Base-by-base conservation (phyloP, 2,113 vertebrate genomes). In the Leucopsar rothschildi region DNA sequence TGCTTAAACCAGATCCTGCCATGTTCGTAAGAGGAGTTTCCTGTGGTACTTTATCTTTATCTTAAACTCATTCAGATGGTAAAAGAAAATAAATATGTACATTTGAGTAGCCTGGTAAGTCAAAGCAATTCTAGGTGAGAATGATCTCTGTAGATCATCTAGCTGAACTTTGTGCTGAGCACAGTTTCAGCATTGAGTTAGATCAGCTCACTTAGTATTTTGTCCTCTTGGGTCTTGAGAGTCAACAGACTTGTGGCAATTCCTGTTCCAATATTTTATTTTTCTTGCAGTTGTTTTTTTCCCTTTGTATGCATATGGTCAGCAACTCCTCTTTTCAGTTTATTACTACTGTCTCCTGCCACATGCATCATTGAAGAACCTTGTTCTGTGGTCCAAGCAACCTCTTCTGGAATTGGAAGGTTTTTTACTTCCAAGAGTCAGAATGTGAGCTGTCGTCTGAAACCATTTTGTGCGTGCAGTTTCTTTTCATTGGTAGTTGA, bases 31-130 rank as follows among this genome's bases (percentile, higher is more conserved):
- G 40, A 76, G 19, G 6, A 8, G 69, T 92, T 90, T 88, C 35
- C 28, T 72, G 4, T 40, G 15, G 3, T 79, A 18, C 56, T 72
- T 66, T 72, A 40, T 72, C 25, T 31, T 64, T 63, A 19, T 31
- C 64, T 66, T 75, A 42, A 78, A 50, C 15, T 82, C 9, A 76
- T 64, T 79, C 24, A 35, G 17, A 91, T n/a, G 6, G 1, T 68
- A 44, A n/a, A 68, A 45, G 28, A 20, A 68, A 29, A 4, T 49
- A n/a, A 45, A 14, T 1, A 5, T 0, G 2, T 39, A 9, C 10
- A 2, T 86, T 71, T 85, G 49, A 10, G 15, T 79, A n/a, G 22
- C 29, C 20, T 47, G n/a, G 25, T 56, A 63, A 70, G 70, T 42
- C 5, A 25, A 42, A 82, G 42, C 42, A 31, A 33, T 82, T 59